These are phyloP conservation scores for Cochlearius cochlearius DNA, from an alignment of 2,113 vertebrate genomes.

Conservation along the genomic window DNA sequence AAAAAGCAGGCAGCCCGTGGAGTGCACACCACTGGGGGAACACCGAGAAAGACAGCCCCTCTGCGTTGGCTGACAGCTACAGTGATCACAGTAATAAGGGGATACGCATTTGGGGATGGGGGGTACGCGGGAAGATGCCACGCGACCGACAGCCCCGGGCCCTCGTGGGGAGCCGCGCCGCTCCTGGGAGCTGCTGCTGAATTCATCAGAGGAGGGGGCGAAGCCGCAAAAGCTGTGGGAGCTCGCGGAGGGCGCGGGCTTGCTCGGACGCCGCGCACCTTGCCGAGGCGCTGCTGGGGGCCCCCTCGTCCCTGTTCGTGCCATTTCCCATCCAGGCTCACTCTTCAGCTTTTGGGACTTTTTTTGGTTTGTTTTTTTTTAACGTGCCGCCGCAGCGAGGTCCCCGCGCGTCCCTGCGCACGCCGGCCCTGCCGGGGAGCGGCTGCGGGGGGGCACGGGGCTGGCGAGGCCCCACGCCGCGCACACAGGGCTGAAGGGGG, in stretches of 20 bases:
- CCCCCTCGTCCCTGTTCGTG: neutral
- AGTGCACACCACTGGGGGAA: neutral
- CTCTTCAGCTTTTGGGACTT: neutral
- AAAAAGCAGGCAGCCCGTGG: neutral
- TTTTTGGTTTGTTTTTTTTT: fast-evolving
- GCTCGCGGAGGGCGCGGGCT: neutral
- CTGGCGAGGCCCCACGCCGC: fast-evolving
- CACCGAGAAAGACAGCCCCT: neutral
- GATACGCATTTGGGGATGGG: neutral
- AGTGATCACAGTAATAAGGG: neutral
- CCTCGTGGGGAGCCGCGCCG: neutral
- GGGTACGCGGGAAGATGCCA: neutral
- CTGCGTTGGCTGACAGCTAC: neutral
- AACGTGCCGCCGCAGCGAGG: fast-evolving
- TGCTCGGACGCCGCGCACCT: neutral
- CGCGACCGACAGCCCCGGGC: neutral
- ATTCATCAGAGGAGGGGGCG: neutral
- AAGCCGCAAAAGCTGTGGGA: neutral
- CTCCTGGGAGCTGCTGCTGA: neutral
- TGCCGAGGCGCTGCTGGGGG: neutral
- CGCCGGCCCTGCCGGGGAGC: neutral
- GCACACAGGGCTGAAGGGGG: no score
- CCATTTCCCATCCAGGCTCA: neutral
- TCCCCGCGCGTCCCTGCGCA: fast-evolving
- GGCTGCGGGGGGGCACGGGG: fast-evolving